Base-by-base conservation (phyloP, 2,797 vertebrate genomes). In the Thunnus albacares region DNA sequence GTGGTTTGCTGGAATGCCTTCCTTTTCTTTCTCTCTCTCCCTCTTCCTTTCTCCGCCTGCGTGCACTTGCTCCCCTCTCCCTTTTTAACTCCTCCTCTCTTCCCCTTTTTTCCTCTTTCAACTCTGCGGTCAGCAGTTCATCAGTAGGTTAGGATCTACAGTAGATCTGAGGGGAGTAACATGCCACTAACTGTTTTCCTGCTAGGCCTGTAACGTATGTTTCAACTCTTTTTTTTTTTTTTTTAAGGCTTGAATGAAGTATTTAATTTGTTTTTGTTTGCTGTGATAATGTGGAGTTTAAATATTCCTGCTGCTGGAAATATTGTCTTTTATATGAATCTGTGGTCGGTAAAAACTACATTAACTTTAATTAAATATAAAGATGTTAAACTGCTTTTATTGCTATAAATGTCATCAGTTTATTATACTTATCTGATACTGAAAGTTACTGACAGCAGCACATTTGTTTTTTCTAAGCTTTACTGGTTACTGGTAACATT, bases 1-100 rank as follows among this genome's bases (percentile, higher is more conserved):
- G 96, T 97, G 92, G 92, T 85, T 24, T 93, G 90, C 45, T 94
- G 97, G 97, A 98, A 98, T 97, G 93, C 92, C 86, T 92, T 92
- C 85, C 79, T 81, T 86, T 86, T 87, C 85, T 86, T 71, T 87
- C 86, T 77, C 77, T 75, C 51, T 75, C 51, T 59, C 61, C 56
- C 18, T 41, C 49, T 76, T 43, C 20, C 11, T 82, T 38, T 72
- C 83, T 87, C 80, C 51, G 80, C 83, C 87, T 77, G 90, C 87
- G 77, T 93, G 92, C 93, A 94, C 94, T 95, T 94, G 92, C 82
- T 90, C 59, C 82, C 63, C 71, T 68, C 71, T 71, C 66, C 66
- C 65, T n/a, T 63, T 89, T 61, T 60, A 63, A 81, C 87, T 75
- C 74, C 84, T 74, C 85, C 79, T 71, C 81, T 81, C 75, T 67